Conservation (phyloP, 2,113 vertebrate genomes). For the Psilopogon haemacephalus region DNA sequence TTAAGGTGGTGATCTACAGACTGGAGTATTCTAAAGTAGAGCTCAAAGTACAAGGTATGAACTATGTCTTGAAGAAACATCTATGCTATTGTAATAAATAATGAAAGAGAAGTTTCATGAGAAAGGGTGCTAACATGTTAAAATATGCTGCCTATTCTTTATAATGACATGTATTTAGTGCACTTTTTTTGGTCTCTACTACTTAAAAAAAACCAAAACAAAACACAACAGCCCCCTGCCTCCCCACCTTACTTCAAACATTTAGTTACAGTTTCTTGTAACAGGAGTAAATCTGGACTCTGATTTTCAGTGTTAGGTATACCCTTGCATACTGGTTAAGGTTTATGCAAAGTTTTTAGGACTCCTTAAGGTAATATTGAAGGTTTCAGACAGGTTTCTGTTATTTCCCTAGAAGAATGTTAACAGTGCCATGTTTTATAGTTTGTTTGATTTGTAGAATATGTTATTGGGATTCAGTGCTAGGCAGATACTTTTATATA, state of each 20-base stretch:
- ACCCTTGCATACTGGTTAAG: background rate
- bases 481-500: background rate
- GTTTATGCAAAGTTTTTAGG: background rate
- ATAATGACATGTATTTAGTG: constrained; percentile 33
- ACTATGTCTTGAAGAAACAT: constrained; percentile 24
- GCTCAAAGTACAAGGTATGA: constrained; percentile 2
- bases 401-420: background rate
- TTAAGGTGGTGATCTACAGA: background rate
- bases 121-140: constrained; percentile 53
- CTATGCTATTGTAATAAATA: constrained; percentile 35
- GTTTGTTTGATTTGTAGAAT: background rate
- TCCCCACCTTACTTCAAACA: background rate
- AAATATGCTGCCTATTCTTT: constrained; percentile 31
- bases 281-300: background rate
- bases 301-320: background rate
- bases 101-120: constrained; percentile 23
- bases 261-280: background rate
- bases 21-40: background rate
- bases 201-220: background rate
- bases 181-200: background rate
- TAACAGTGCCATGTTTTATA: background rate
- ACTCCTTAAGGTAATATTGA: background rate
- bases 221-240: background rate
- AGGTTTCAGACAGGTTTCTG: background rate
- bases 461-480: background rate